Evolutionary conservation across 2,797 vertebrate genomes (phyloP).

Genomic region (Pipistrellus nathusii): DNA sequence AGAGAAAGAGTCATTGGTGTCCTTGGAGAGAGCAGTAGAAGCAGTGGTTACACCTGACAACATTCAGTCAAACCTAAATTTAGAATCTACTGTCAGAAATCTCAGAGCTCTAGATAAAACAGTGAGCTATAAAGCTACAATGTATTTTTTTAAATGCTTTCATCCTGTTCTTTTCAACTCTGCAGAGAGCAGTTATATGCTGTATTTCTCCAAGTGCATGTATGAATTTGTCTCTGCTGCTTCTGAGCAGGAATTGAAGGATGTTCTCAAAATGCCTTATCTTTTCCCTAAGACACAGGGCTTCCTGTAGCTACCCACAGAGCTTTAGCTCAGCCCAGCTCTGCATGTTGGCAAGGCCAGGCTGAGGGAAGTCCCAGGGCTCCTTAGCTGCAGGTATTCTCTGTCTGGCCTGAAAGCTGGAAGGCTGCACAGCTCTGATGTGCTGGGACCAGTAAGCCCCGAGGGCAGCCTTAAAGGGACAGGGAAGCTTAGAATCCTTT

Average conservation of each 20-base stretch:
- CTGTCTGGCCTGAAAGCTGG: background rate
- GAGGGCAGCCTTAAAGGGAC: background rate
- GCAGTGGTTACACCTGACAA: background rate
- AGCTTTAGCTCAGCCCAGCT: background rate
- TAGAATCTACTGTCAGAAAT: background rate
- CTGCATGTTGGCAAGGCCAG: background rate
- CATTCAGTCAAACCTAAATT: background rate
- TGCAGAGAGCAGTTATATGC: background rate
- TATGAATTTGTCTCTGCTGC: background rate
- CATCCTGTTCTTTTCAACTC: background rate
- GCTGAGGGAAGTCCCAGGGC: background rate
- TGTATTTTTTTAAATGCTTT: background rate
- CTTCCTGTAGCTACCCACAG: background rate
- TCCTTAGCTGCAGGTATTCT: background rate
- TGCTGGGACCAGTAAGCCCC: background rate
- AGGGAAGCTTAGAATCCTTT: background rate
- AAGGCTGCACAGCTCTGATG: background rate
- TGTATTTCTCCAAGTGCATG: background rate
- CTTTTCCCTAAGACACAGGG: background rate
- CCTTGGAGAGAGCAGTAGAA: background rate
- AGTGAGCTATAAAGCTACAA: background rate
- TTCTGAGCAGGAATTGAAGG: slow-evolving; percentile 20
- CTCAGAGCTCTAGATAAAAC: background rate
- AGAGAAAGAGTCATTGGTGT: background rate
- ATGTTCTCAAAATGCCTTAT: background rate